These are phyloP conservation scores for Asarcornis scutulata DNA, from an alignment of 2,113 vertebrate genomes.

Conservation along the genomic window DNA sequence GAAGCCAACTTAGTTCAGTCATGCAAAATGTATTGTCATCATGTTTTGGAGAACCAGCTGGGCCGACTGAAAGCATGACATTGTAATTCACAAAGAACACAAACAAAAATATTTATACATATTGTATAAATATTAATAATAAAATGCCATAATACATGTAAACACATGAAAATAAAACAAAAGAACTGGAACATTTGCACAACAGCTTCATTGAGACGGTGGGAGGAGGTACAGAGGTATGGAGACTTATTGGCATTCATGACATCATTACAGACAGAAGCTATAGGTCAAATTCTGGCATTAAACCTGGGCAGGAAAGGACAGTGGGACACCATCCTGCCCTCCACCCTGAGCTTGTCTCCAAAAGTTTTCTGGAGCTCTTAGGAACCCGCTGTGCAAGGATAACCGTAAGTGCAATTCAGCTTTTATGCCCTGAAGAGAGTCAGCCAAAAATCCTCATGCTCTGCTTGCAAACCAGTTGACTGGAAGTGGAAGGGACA, in stretches of 20 bases:
- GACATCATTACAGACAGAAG: background rate
- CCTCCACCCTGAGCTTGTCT: background rate
- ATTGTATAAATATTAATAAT: background rate
- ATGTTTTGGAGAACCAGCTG: background rate
- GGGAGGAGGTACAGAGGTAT: background rate
- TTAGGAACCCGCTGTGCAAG: background rate
- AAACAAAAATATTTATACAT: background rate
- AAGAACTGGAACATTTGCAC: background rate
- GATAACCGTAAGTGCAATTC: background rate
- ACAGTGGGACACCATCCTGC: background rate
- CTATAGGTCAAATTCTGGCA: background rate
- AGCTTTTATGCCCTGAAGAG: background rate
- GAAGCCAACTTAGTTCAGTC: background rate
- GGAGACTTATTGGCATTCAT: background rate
- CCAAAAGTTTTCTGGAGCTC: background rate
- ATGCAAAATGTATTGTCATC: background rate
- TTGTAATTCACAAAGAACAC: background rate
- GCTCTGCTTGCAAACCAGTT: conserved; percentile 29
- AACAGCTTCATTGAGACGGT: background rate
- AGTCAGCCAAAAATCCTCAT: conserved; percentile 26
- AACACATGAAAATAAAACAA: background rate
- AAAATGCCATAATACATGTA: background rate
- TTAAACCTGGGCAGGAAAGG: background rate
- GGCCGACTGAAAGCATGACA: background rate
- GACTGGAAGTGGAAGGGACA: conserved; percentile 33